phyloP scores from a whole-genome alignment of 2,113 vertebrate species.

The Anguilla rostrata region DNA sequence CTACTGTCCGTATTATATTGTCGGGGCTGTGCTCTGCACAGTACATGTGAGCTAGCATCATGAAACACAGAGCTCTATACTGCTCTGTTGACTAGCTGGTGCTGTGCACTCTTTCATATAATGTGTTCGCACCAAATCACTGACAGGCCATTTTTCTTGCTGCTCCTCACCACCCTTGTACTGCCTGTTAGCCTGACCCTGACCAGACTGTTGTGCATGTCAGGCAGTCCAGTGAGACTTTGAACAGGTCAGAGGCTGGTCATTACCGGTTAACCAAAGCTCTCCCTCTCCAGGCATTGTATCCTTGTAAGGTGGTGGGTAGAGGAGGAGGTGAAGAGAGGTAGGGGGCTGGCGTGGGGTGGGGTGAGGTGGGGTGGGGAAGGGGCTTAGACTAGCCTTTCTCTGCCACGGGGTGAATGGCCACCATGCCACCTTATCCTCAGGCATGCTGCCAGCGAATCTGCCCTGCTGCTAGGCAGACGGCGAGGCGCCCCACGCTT shows the following conservation, averaged over 20 bases:
- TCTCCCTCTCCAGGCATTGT: not conserved
- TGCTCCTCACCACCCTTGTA: not conserved
- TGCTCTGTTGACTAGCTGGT: not conserved
- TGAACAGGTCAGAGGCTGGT: conserved; percentile 5
- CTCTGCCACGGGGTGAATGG: not conserved
- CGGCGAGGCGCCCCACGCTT: conserved; percentile 34
- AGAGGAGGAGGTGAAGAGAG: not conserved
- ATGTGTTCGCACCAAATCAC: not conserved
- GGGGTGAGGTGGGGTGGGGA: too few relatives aligned
- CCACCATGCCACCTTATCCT: not conserved
- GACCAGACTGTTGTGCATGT: not conserved
- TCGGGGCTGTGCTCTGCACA: not conserved
- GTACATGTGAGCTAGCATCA: not conserved
- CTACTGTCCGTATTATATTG: not conserved
- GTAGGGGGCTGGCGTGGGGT: too few relatives aligned
- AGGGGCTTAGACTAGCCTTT: not conserved
- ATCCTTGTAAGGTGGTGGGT: not conserved
- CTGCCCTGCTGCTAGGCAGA: not conserved
- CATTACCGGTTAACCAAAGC: not conserved
- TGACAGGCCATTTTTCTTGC: conserved; percentile 2
- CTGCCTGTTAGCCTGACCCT: conserved; percentile 10
- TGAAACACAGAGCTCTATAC: not conserved
- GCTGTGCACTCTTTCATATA: not conserved
- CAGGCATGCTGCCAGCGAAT: not conserved
- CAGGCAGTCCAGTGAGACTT: conserved; percentile 1